Base-by-base conservation (phyloP, 2,888 invertebrate genomes). In the Drosophila acutilabella region DNA sequence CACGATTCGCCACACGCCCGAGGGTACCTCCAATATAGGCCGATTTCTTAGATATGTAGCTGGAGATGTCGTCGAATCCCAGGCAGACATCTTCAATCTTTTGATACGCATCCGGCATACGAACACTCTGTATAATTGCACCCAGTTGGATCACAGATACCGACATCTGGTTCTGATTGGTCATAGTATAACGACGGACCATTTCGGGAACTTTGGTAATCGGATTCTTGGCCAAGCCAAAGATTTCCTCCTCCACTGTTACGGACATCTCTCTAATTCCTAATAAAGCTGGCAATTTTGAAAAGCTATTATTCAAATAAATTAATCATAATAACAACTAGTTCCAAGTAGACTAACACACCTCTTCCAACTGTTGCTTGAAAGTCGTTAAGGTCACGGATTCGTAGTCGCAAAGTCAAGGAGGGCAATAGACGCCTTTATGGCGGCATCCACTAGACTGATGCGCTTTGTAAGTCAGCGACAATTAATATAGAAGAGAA, bases 21-120 rank as follows among this genome's bases (percentile, higher is more conserved):
- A 98, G 94, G 0, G 97, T 95, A 0, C 96, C 96, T 1, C 98
- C 98, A 88, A 98, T 96, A 90, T 98, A 98, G 0, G 96, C 96
- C 80, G 96, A 95, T 11, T 93, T 89, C 2, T 64, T 67, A 11
- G 52, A 64, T 7, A 80, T 33, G 16, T 85, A 85, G 18, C 90
- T 84, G 30, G 89, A 87, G 54, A 97, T 93, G 64, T 95, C 94
- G 87, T 97, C 97, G 87, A 96, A 98, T 11, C 98, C 98, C 30
- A 97, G 93, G 0, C 96, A 94, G 1, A 98, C 93, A 89, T 98
- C 98, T 13, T 95, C 95, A 3, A 95, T 88, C 16, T 94, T 92
- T 10, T 96, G 96, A 87, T 94, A 93, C 74, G 94, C 95, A 88
- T 97, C 96, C 0, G 97, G 97, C 11, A 95, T 94, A 85, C 94